These are phyloP conservation scores for Petroica traversi DNA, from an alignment of 2,113 vertebrate species.

Conservation along the genomic window DNA sequence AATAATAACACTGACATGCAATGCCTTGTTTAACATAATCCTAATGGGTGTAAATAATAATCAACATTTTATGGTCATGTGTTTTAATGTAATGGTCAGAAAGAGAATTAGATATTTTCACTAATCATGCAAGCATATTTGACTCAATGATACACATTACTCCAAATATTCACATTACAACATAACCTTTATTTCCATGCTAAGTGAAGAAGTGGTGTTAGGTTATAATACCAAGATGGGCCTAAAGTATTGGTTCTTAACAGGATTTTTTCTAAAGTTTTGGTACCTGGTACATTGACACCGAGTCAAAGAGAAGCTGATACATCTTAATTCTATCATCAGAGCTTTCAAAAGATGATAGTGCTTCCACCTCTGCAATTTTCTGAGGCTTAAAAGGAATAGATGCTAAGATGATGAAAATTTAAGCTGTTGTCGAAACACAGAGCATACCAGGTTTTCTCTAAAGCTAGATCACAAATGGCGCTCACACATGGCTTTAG, in stretches of 20 bases:
- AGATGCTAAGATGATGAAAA: neutral
- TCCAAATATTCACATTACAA: neutral
- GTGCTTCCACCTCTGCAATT: neutral
- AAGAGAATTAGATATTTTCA: neutral
- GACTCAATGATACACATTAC: neutral
- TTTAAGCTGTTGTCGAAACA: neutral
- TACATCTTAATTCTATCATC: neutral
- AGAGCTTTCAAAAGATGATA: neutral
- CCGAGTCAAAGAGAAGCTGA: neutral
- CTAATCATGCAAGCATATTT: neutral
- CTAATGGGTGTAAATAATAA: neutral
- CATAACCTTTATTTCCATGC: neutral
- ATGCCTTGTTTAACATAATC: neutral
- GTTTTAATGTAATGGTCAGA: neutral
- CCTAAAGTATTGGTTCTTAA: neutral
- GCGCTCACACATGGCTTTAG: neutral
- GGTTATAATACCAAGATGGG: neutral
- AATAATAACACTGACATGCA: neutral
- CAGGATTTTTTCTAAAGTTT: neutral
- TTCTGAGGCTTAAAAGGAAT: neutral
- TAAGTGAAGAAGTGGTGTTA: neutral
- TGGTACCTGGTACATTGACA: neutral
- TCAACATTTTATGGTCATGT: neutral
- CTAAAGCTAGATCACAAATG: neutral
- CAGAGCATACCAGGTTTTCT: neutral